Conservation (phyloP, 2,888 invertebrate species). For the Ctenicera cuprea region DNA sequence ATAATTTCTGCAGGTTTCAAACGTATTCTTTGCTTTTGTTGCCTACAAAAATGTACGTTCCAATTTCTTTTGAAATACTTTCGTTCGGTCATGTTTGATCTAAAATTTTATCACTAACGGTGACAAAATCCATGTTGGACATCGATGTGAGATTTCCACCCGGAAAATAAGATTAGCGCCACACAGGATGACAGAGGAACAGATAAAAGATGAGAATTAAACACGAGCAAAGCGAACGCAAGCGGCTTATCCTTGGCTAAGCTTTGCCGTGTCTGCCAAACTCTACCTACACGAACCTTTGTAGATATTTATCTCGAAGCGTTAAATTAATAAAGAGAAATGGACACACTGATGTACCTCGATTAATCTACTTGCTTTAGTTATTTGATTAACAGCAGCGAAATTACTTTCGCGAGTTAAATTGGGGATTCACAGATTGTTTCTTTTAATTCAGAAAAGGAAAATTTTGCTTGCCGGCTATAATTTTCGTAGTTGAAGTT, state of each 20-base stretch:
- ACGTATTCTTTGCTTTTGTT: no score
- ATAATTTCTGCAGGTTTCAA: no score
- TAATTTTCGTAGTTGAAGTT: no score
- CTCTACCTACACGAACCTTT: neutral
- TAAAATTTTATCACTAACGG: slow-evolving; percentile 1
- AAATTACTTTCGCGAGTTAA: neutral
- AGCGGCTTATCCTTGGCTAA: slow-evolving; percentile 11
- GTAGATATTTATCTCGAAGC: neutral
- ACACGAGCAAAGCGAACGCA: slow-evolving; percentile 25
- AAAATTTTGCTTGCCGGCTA: no score
- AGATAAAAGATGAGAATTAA: slow-evolving; percentile 25
- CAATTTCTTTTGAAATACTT: neutral
- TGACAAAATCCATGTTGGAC: slow-evolving; percentile 15
- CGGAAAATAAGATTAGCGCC: slow-evolving; percentile 33
- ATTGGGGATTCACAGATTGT: neutral
- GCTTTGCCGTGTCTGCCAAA: neutral
- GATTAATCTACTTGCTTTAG: slow-evolving; percentile 1
- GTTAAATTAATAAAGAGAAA: slow-evolving; percentile 17
- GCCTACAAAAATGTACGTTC: no score
- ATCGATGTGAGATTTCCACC: slow-evolving; percentile 21
- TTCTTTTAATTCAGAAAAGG: neutral
- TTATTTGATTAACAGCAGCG: neutral
- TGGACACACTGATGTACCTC: neutral
- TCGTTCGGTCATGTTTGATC: neutral
- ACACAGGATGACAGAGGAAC: slow-evolving; percentile 16